Evolutionary conservation across 2,888 invertebrate genomes (phyloP), one percentile per base, ranked within the genome.

Genomic region (Herminia tarsipennalis): DNA sequence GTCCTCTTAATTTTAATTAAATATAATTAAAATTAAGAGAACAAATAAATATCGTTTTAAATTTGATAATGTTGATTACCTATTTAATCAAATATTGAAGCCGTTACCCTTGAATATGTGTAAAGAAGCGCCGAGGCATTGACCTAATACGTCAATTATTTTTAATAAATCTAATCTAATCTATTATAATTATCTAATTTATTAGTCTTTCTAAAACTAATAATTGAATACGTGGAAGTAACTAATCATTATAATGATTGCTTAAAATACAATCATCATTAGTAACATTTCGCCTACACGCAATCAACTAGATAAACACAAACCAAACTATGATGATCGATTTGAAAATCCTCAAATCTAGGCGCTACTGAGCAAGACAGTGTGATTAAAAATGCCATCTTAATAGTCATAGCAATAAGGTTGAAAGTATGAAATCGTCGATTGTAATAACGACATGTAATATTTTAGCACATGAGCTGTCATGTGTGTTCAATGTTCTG

Each of bases 281-380:
- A 62, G 49, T 34, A 50, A 42, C 32, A 54, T 57, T 62, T 37
- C 35, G 21, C 13, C 34, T 13, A 29, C 54, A 42, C 28, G 58
- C 60, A 63, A 62, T 61, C 58, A 61, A 45, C 63, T 54, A 45
- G 39, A 57, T 63, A 63, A 62, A 63, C 54, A 54, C 54, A 53
- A 50, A 61, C 46, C 59, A 57, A 61, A 54, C 50, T 42, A 39
- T 39, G 29, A 50, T 54, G 44, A 58, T 61, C 54, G 49, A 63
- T 65, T 65, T 53, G 53, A 56, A 52, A 56, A 56, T 61, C 41
- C 45, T 54, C 46, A 44, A 60, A 65, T 57, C 56, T 40, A 47
- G 32, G 50, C 36, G 38, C 17, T n/a, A n/a, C n/a, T n/a, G n/a
- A n/a, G n/a, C n/a, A n/a, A n/a, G n/a, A n/a, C n/a, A 21, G 13